phyloP scores from a whole-genome alignment of 1,140 invertebrate species.

The Pachypeltis micranthus region DNA sequence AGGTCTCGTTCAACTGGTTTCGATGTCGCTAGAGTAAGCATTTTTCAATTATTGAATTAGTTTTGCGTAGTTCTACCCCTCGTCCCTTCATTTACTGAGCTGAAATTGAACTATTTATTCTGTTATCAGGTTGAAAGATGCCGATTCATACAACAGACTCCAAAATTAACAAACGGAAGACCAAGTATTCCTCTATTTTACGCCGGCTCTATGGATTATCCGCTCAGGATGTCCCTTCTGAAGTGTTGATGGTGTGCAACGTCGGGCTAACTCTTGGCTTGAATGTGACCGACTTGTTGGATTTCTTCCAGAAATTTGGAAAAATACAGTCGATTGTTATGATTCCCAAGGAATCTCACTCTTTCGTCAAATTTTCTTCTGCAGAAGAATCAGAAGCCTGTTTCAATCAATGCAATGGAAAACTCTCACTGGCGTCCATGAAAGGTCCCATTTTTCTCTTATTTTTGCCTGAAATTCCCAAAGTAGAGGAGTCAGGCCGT shows the following conservation, averaged over 20 bases:
- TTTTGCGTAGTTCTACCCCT: too few species aligned
- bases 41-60: too few species aligned
- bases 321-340: constrained; percentile 45
- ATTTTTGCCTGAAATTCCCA: constrained; percentile 33
- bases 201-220: not conserved
- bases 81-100: too few species aligned
- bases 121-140: constrained; percentile 1
- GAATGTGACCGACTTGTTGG: constrained; percentile 45
- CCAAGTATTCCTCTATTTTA: constrained; percentile 11
- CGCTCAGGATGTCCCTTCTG: not conserved
- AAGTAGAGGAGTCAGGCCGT: constrained; percentile 38
- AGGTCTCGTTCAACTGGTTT: too few species aligned
- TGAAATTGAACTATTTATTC: too few species aligned
- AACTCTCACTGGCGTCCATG: constrained; percentile 39
- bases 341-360: constrained; percentile 59
- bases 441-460: constrained; percentile 49
- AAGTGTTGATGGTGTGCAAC: constrained; percentile 56
- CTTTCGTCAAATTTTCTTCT: constrained; percentile 49
- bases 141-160: not conserved
- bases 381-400: constrained; percentile 39
- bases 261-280: constrained; percentile 61
- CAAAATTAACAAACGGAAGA: not conserved
- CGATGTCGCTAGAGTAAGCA: too few species aligned
- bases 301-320: constrained; percentile 40
- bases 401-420: constrained; percentile 42